Base-by-base conservation (phyloP, 2,888 invertebrate genomes). In the Aleiodes leptofemur region DNA sequence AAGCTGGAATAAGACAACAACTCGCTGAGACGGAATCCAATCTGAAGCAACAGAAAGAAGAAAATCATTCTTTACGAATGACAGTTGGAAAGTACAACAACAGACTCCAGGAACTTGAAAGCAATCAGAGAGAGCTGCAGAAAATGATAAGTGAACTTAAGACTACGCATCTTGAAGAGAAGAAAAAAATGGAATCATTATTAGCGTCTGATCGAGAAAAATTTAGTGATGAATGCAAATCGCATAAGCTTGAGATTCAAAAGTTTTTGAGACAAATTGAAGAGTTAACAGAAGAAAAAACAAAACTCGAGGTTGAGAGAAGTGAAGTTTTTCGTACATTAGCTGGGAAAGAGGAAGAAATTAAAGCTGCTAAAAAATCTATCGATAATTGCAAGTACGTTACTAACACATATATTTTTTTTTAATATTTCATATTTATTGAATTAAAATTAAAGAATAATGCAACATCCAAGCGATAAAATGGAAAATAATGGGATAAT, bases 281-380 rank as follows among this genome's bases (percentile, higher is more conserved):
- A 53, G 5, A 14, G 34, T 7, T 50, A 8, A 51, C 23, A 14
- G 51, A n/a, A 29, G n/a, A 50, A 7, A 8, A 2, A 13, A 11
- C n/a, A 11, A 51, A 29, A 8, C 14, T 51, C 3, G 51, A 68
- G 51, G 31, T 31, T 5, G 51, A 68, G 9, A 31, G 14, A 31
- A 31, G 23, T n/a, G 68, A 68, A 8, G 68, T 68, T 51, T 68
- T 68, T 68, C 68, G 51, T 11, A 51, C 50, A 29, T n/a, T 68
- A 6, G 68, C 68, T 53, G 68, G 29, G 0, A 68, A 68, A 29
- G 68, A 51, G 13, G 31, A 29, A 51, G 68, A 51, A 14, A 31
- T 68, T 7, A 43, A 64, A 34, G 23, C n/a, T 16, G 14, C 48
- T 16, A 38, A 64, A 11, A 7, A 64, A 29, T 16, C 43, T 43